Evolutionary conservation across 2,113 vertebrate genomes (phyloP).

Genomic region (Oryzias curvinotus): DNA sequence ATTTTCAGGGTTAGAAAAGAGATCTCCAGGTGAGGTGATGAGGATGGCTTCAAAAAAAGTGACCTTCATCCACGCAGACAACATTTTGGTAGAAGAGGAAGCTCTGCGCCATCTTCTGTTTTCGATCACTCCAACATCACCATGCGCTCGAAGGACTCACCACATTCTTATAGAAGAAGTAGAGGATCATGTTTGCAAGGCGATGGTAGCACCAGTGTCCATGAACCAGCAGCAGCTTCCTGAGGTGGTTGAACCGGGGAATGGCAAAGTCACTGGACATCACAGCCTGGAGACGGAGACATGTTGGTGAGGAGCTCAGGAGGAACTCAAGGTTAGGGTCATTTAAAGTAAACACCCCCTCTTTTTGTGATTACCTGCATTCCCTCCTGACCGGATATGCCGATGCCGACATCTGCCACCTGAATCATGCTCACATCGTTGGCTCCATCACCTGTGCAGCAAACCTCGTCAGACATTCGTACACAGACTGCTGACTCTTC

Average conservation of each 20-base stretch:
- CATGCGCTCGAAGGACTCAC: conserved; percentile 66
- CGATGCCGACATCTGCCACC: conserved; percentile 89
- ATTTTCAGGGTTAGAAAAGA: too few species aligned
- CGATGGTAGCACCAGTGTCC: conserved; percentile 93
- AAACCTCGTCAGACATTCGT: background rate
- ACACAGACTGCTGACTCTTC: background rate
- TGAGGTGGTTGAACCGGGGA: conserved; percentile 89
- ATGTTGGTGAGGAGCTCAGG: conserved; percentile 27
- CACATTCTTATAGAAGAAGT: conserved; percentile 98
- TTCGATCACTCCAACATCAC: background rate
- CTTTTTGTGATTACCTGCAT: conserved; percentile 82
- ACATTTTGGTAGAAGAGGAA: too few species aligned
- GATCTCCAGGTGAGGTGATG: too few species aligned
- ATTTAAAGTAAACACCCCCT: background rate
- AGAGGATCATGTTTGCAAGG: conserved; percentile 90
- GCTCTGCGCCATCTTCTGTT: too few species aligned
- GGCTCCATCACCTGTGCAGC: conserved; percentile 87
- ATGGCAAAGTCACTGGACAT: conserved; percentile 98
- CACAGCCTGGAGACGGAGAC: conserved; percentile 80
- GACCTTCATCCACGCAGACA: too few species aligned
- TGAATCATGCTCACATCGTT: conserved; percentile 98
- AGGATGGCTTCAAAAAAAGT: too few species aligned
- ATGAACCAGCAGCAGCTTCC: conserved; percentile 89
- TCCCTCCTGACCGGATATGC: conserved; percentile 96
- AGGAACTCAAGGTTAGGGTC: background rate